Conservation (phyloP, 2,113 vertebrate species). For the Rhea pennata region DNA sequence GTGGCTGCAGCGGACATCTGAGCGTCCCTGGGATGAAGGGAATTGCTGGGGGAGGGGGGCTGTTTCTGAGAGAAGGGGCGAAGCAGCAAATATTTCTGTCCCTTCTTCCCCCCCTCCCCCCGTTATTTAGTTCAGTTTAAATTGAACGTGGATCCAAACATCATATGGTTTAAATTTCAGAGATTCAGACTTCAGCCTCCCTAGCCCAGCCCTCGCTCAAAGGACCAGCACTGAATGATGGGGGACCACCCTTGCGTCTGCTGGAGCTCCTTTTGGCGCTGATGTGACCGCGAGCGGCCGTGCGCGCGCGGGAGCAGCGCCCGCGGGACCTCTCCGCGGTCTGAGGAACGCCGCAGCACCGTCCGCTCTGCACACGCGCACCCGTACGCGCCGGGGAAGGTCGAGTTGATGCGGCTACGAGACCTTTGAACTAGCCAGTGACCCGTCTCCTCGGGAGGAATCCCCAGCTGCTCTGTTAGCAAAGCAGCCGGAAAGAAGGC, state of each 20-base stretch:
- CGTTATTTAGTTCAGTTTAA: neutral
- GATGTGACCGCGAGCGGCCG: neutral
- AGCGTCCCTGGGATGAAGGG: neutral
- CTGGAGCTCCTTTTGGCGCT: accelerated
- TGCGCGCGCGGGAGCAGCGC: neutral
- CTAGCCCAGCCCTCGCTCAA: neutral
- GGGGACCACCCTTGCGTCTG: slow-evolving; percentile 19
- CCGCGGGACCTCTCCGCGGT: neutral
- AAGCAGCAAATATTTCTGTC: neutral
- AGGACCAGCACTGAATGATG: slow-evolving; percentile 11
- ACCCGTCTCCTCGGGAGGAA: neutral
- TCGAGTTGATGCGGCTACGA: neutral
- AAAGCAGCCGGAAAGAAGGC: neutral
- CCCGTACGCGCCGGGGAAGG: neutral
- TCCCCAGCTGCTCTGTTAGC: neutral
- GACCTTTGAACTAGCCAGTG: neutral
- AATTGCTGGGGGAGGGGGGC: neutral
- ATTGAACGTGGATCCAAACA: neutral
- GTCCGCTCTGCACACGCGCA: too few species aligned
- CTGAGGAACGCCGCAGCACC: neutral
- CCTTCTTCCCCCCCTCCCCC: neutral
- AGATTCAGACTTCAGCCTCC: slow-evolving; percentile 4
- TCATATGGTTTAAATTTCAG: slow-evolving; percentile 12
- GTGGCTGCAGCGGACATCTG: neutral
- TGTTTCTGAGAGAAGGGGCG: neutral